phyloP scores from a whole-genome alignment of 1,140 invertebrate genomes.

The Hycleus phaleratus region DNA sequence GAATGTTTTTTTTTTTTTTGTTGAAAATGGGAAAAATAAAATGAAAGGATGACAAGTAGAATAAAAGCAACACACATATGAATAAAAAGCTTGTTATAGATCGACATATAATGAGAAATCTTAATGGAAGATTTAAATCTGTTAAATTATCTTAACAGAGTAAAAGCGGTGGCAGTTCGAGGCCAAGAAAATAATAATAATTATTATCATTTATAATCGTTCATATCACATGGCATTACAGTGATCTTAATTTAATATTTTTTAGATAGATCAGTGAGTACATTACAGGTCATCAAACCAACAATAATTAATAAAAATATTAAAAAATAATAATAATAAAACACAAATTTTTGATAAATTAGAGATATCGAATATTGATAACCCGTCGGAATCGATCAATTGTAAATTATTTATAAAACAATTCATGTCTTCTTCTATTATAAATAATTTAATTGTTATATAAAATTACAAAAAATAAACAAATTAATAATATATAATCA shows the following conservation, averaged over 20 bases:
- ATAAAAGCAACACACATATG: constrained; percentile 4
- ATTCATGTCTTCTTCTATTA: too few species aligned
- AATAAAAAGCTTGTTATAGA: constrained; percentile 12
- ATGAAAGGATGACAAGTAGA: constrained; percentile 6
- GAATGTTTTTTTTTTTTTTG: too few species aligned
- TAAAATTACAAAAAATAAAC: too few species aligned
- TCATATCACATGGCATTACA: constrained; percentile 16
- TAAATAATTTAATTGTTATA: too few species aligned
- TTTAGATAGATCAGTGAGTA: too few species aligned
- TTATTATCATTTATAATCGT: constrained; percentile 12
- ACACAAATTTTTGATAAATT: too few species aligned
- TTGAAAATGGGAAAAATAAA: too few species aligned
- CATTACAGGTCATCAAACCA: constrained; percentile 6
- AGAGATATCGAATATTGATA: too few species aligned
- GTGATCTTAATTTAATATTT: constrained; percentile 4
- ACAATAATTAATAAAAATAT: constrained; percentile 6
- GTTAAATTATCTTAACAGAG: constrained; percentile 5
- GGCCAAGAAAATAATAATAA: constrained; percentile 16
- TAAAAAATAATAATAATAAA: too few species aligned
- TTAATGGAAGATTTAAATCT: constrained; percentile 16
- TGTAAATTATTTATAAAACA: too few species aligned
- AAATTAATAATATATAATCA: too few species aligned
- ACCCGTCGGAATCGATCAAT: too few species aligned
- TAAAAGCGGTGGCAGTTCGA: constrained; percentile 10
- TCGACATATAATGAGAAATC: constrained; percentile 14